These are phyloP conservation scores for Centropristis striata DNA, from an alignment of 2,113 vertebrate species.

Conservation along the genomic window DNA sequence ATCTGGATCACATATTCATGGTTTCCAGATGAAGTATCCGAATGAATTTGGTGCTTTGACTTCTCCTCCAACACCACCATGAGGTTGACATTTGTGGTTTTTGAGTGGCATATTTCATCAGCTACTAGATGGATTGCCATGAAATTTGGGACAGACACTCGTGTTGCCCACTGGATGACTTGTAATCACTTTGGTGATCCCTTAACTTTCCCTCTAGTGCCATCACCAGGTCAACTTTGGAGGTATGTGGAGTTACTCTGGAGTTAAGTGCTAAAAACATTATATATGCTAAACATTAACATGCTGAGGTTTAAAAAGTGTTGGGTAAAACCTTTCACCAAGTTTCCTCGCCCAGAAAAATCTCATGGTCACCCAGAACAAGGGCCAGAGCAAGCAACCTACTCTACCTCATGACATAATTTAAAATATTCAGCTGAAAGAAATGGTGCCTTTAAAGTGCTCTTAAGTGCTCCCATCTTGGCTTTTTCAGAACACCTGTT, in stretches of 20 bases:
- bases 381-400: too few relatives aligned
- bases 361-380: too few relatives aligned
- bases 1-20: not conserved
- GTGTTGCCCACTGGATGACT: not conserved
- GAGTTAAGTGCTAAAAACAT: not conserved
- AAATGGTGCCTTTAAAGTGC: too few relatives aligned
- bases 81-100: not conserved
- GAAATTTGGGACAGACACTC: not conserved
- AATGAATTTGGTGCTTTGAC: slow-evolving; percentile 17
- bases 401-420: too few relatives aligned
- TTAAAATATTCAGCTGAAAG: too few relatives aligned
- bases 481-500: too few relatives aligned
- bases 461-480: too few relatives aligned
- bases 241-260: too few relatives aligned
- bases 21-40: not conserved
- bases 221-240: not conserved
- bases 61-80: not conserved
- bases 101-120: not conserved
- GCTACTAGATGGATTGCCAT: not conserved
- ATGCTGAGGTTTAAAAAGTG: not conserved
- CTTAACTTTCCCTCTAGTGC: not conserved
- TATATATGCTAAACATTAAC: not conserved
- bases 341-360: too few relatives aligned
- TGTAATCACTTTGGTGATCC: not conserved
- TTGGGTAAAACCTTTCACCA: too few relatives aligned